Base-by-base conservation (phyloP, 2,888 invertebrate genomes). In the Lamproptera curius region DNA sequence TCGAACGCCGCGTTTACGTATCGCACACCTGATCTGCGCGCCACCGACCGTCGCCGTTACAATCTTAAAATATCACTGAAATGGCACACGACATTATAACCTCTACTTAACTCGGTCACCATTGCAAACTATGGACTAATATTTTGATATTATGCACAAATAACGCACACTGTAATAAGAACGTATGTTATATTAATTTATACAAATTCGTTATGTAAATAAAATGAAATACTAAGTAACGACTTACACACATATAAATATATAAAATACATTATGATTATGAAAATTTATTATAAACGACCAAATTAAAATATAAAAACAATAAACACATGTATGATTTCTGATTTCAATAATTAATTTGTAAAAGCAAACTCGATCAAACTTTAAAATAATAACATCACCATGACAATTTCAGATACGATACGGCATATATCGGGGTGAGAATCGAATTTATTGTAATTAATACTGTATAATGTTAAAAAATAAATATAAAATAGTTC, bases 71-170 rank as follows among this genome's bases (percentile, higher is more conserved):
- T 52, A 61, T 60, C 60, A 57, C 64, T 59, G 61, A 66, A 69
- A 70, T 72, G 71, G 70, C 73, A 72, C 71, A 62, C 66, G 59
- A 65, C 62, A 57, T n/a, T n/a, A n/a, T 55, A 55, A 57, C 15
- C 28, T 33, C n/a, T n/a, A 31, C 6, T n/a, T n/a, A n/a, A 33
- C 28, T 8, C 17, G 33, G n/a, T 34, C 16, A 34, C 13, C 17
- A 33, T 33, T 17, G 31, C 11, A 31, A 31, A 31, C 13, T 31
- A 31, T 31, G 31, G 31, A 31, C 31, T 31, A 31, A 31, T 11
- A 10, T 31, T n/a, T 31, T n/a, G n/a, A n/a, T n/a, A n/a, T n/a
- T n/a, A n/a, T n/a, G n/a, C n/a, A n/a, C n/a, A n/a, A n/a, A n/a
- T n/a, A n/a, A n/a, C n/a, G n/a, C n/a, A n/a, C n/a, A n/a, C n/a